These are phyloP conservation scores for Dysmachus trigonus DNA, from an alignment of 2,888 invertebrate genomes.

Conservation along the genomic window DNA sequence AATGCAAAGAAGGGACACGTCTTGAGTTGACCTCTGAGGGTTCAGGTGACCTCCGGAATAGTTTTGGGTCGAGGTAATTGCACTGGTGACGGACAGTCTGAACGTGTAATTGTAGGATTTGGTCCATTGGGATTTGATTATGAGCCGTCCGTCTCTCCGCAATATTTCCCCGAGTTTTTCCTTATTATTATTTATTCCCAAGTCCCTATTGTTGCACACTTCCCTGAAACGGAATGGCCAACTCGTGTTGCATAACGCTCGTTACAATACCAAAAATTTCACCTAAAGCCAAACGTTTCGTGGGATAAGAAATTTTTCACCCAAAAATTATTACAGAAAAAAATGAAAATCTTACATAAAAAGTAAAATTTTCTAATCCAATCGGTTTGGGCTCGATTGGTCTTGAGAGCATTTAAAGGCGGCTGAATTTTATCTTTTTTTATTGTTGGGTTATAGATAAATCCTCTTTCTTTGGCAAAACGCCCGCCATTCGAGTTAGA, in stretches of 20 bases:
- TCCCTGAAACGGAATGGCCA: background rate
- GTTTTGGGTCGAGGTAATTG: constrained; percentile 32
- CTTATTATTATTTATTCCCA: background rate
- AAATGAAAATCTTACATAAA: background rate
- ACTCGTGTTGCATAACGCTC: background rate
- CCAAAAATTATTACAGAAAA: background rate
- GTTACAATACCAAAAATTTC: background rate
- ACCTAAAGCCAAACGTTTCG: background rate
- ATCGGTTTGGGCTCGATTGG: constrained; percentile 30
- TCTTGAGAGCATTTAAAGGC: background rate
- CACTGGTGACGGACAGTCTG: constrained; percentile 23
- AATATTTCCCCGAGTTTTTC: background rate
- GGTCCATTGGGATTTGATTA: constrained; percentile 39
- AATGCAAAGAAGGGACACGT: constrained; percentile 37
- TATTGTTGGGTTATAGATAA: background rate
- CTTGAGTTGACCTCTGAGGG: constrained; percentile 42
- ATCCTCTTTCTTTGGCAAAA: constrained; percentile 37
- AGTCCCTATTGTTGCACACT: background rate
- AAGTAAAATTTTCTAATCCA: constrained; percentile 30
- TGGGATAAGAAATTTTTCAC: background rate
- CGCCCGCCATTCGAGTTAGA: background rate
- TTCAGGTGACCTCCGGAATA: constrained; percentile 38
- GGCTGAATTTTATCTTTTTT: background rate
- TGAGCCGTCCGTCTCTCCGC: background rate
- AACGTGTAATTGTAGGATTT: constrained; percentile 30